Evolutionary conservation across 2,888 invertebrate genomes (phyloP).

Genomic region (Scaptomyza flava): DNA sequence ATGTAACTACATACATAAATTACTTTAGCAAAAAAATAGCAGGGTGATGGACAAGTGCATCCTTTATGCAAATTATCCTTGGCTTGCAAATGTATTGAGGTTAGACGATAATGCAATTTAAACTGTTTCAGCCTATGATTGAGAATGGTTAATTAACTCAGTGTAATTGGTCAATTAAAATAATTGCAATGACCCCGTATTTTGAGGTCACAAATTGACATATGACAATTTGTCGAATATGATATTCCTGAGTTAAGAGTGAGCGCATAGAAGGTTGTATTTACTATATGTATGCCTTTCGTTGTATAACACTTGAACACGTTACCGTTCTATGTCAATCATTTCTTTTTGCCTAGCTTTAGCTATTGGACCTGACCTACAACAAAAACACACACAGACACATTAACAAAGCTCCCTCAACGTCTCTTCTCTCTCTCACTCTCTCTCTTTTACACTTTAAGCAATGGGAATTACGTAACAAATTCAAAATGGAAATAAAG

Average conservation of each 20-base stretch:
- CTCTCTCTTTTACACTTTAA: slow-evolving; percentile 36
- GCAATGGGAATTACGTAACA: slow-evolving; percentile 75
- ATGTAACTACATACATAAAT: not conserved
- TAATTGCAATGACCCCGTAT: not conserved
- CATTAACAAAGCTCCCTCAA: slow-evolving; percentile 44
- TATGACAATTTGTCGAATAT: not conserved
- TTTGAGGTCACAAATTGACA: not conserved
- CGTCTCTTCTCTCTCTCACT: slow-evolving; percentile 4
- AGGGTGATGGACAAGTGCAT: not conserved
- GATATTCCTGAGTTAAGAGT: not conserved
- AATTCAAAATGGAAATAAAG: slow-evolving; percentile 69
- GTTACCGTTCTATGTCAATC: slow-evolving; percentile 17
- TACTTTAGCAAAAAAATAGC: not conserved
- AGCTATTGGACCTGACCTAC: slow-evolving; percentile 56
- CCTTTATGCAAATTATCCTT: slow-evolving; percentile 7
- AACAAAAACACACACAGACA: slow-evolving; percentile 37
- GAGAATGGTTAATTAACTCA: not conserved
- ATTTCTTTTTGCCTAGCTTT: slow-evolving; percentile 24
- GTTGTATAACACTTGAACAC: not conserved
- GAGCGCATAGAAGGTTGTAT: not conserved
- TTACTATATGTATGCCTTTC: not conserved
- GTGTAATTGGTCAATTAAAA: slow-evolving; percentile 15
- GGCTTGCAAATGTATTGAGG: not conserved
- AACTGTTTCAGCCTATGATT: not conserved
- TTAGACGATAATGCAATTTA: not conserved